Evolutionary conservation across 1,140 invertebrate species (phyloP).

Genomic region (Lasioglossum baleicum): DNA sequence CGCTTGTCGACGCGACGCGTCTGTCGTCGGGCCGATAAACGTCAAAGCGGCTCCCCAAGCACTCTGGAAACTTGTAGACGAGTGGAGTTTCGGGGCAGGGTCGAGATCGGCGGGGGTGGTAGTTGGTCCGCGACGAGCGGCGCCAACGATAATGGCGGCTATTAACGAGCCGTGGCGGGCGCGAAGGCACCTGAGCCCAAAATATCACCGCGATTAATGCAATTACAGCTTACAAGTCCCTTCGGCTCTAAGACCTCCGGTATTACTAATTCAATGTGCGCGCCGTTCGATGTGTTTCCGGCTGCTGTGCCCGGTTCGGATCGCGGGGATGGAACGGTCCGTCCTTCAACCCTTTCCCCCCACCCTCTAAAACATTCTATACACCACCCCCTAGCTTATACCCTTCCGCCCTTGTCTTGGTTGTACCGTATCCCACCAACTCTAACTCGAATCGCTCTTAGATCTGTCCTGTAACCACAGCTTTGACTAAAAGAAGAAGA

Average conservation of each 20-base stretch:
- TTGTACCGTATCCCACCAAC: no score
- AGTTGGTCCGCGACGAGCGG: constrained; percentile 51
- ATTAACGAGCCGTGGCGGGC: constrained; percentile 76
- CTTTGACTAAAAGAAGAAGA: no score
- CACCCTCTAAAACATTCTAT: no score
- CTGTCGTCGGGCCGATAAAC: constrained; percentile 35
- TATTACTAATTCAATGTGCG: constrained; percentile 70
- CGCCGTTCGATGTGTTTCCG: constrained; percentile 54
- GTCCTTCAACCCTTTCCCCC: no score
- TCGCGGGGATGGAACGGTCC: no score
- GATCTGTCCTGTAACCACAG: no score
- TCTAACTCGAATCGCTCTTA: no score
- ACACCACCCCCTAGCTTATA: no score
- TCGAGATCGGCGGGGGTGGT: neutral
- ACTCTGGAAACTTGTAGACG: constrained; percentile 50
- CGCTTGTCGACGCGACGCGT: neutral
- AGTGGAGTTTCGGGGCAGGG: constrained; percentile 49
- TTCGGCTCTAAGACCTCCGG: constrained; percentile 66
- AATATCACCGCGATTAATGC: constrained; percentile 80
- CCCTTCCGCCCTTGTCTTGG: no score
- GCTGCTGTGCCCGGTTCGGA: neutral
- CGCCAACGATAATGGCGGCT: constrained; percentile 76
- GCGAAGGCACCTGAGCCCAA: constrained; percentile 78
- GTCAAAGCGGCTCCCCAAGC: constrained; percentile 37
- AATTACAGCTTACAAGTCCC: constrained; percentile 79